A percentile compares a stretch with the other conserved stretches of the same genome.
phyloP scores from a whole-genome alignment of 2,113 vertebrate species.

The Oplegnathus fasciatus region DNA sequence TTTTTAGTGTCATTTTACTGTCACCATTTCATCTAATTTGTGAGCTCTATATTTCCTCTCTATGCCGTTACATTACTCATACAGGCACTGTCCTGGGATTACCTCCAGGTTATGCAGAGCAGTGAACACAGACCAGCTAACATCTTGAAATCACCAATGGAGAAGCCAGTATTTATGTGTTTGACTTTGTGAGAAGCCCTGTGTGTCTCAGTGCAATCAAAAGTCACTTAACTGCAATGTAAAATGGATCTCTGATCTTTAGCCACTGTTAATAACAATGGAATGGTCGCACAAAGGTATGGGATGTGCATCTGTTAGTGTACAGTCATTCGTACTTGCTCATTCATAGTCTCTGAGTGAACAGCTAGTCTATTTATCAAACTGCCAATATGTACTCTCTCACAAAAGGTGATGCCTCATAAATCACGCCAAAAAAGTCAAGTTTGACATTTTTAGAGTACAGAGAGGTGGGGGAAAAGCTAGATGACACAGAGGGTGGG shows the following conservation, averaged over 20 bases:
- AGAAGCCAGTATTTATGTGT: neutral
- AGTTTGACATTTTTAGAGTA: neutral
- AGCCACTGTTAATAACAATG: neutral
- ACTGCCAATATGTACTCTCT: neutral
- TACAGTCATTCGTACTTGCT: neutral
- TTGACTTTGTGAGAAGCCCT: neutral
- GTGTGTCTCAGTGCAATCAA: neutral
- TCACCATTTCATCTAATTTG: conserved; percentile 19
- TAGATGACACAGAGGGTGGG: neutral
- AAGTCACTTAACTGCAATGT: neutral
- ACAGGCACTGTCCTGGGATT: conserved; percentile 4
- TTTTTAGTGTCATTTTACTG: conserved; percentile 8
- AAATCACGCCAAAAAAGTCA: neutral
- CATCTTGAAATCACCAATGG: neutral
- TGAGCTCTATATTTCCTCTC: neutral
- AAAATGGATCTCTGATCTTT: neutral
- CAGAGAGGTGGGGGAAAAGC: neutral
- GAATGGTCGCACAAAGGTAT: neutral
- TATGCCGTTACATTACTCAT: neutral
- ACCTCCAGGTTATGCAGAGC: conserved; percentile 12
- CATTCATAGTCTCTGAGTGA: neutral
- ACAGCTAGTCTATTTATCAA: neutral
- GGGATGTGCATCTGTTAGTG: neutral
- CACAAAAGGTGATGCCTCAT: neutral
- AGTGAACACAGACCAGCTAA: neutral